Conservation (phyloP, 2,113 vertebrate species). For the Sitta europaea region DNA sequence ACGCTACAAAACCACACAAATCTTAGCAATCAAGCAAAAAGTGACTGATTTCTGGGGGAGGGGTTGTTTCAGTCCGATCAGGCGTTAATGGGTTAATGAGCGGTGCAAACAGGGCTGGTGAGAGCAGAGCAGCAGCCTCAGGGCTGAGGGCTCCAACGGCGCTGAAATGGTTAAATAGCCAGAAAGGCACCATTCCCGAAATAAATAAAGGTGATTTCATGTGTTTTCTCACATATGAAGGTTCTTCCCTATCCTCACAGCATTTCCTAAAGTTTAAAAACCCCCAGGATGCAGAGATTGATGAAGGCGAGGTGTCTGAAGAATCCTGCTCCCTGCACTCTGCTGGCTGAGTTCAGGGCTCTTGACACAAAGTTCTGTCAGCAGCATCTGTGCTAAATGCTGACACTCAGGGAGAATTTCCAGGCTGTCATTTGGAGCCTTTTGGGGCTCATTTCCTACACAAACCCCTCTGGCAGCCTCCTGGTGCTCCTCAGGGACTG, state of each 20-base stretch:
- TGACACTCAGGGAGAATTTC: background rate
- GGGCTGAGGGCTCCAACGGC: background rate
- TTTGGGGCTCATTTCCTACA: background rate
- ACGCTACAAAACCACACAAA: background rate
- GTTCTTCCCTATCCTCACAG: background rate
- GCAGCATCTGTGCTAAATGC: background rate
- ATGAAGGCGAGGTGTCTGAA: background rate
- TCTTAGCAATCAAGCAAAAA: background rate
- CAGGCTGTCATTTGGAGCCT: background rate
- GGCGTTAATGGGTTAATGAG: background rate
- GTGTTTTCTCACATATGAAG: background rate
- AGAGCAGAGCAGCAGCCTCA: background rate
- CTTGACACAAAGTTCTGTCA: background rate
- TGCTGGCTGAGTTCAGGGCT: background rate
- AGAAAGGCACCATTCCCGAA: background rate
- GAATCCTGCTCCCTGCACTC: background rate
- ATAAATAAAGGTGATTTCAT: background rate
- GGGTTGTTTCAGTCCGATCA: background rate
- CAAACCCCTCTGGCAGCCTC: background rate
- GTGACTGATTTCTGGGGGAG: background rate
- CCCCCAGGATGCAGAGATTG: background rate
- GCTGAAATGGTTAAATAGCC: background rate
- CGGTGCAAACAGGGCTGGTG: background rate
- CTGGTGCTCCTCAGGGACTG: background rate
- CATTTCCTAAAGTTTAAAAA: background rate